Evolutionary conservation across 2,888 invertebrate genomes (phyloP).

Genomic region (Aethes cnicana): DNA sequence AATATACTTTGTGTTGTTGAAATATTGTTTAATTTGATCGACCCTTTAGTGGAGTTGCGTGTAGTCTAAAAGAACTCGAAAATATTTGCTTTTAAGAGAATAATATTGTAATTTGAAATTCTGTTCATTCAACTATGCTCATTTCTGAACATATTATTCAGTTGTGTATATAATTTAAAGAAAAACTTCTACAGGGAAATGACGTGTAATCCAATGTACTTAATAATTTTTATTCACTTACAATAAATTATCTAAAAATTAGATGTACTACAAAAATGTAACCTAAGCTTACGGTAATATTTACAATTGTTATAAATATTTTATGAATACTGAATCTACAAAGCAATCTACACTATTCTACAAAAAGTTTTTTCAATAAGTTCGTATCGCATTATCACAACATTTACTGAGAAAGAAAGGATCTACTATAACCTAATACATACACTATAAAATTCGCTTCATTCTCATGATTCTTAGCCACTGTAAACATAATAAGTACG

Average conservation of each 20-base stretch:
- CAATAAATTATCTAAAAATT: conserved; percentile 1
- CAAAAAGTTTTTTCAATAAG: conserved; percentile 32
- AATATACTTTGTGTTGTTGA: conserved; percentile 28
- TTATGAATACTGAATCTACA: conserved; percentile 17
- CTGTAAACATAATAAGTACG: no score
- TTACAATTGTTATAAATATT: conserved; percentile 20
- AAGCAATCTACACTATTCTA: conserved; percentile 2
- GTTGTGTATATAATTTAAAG: no score
- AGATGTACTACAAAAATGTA: conserved; percentile 21
- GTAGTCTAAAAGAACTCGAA: neutral
- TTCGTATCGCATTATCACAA: conserved; percentile 58
- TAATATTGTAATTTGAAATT: no score
- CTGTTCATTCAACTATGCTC: no score
- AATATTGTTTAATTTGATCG: conserved; percentile 21
- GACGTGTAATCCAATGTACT: neutral
- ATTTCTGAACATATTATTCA: no score
- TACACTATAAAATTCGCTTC: no score
- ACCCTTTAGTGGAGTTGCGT: no score
- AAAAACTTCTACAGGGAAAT: no score
- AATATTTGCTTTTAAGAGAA: neutral
- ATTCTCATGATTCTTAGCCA: no score
- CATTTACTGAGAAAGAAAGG: conserved; percentile 44
- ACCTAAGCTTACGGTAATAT: conserved; percentile 16
- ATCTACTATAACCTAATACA: conserved; percentile 30
- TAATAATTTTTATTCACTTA: conserved; percentile 9